Base-by-base conservation (phyloP, 2,113 vertebrate species). In the Chaetura pelagica region DNA sequence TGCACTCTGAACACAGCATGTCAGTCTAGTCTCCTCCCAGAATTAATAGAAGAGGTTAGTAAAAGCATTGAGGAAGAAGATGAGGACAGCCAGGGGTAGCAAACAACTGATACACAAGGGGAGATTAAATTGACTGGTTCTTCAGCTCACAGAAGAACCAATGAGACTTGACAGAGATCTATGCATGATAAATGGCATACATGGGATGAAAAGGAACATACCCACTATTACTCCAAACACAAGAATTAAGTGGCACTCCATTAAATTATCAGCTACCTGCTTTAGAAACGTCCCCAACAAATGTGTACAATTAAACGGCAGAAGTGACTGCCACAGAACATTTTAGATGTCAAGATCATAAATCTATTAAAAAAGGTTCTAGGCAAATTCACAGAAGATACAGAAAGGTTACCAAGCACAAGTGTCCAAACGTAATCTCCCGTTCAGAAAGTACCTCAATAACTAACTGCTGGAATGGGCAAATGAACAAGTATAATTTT, bases 211-310 rank as follows among this genome's bases (percentile, higher is more conserved):
- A 80, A 88, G 20, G 59, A 84, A 88, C 71, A 67, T 22, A 88
- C 30, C 48, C 59, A n/a, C 63, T 78, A 30, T 48, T 77, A 63
- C 88, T 84, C 59, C 83, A 90, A 92, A 78, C 51, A 81, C 51
- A 71, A 74, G 67, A 88, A 80, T 55, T 68, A 88, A 96, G 90
- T 75, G 89, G 68, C 84, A 91, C 74, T 91, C 63, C 68, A 88
- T 59, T 62, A 69, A 88, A 89, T 84, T 84, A 93, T 59, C 92
- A 74, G 55, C 79, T 81, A 86, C 55, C 88, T 92, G 59, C 90
- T 92, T 92, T 38, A 95, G 64, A 94, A 94, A 51, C 64, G 59
- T 34, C 83, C 90, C 88, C 89, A 97, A 90, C 55, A 92, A 90
- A 94, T 67, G 74, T 4, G 29, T 51, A 15, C 59, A 84, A 93